phyloP scores from a whole-genome alignment of 2,888 invertebrate genomes.

The Pammene fasciana region DNA sequence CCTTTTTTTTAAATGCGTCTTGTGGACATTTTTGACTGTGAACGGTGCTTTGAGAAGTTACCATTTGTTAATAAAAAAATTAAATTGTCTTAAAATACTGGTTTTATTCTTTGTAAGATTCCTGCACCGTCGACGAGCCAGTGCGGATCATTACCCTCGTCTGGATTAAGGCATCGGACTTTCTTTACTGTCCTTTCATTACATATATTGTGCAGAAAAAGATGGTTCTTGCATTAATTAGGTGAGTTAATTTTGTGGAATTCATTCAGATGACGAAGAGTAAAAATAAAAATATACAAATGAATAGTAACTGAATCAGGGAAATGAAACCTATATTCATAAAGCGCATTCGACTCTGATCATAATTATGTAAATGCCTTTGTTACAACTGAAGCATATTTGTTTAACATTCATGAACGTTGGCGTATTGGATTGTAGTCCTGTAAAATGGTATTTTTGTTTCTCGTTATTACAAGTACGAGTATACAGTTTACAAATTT shows the following conservation, averaged over 20 bases:
- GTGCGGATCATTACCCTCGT: constrained; percentile 29
- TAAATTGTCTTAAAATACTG: constrained; percentile 2
- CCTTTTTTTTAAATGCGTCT: too few relatives aligned
- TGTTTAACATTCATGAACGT: constrained; percentile 18
- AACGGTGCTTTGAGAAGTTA: too few relatives aligned
- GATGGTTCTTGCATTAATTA: too few relatives aligned
- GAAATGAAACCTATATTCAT: background rate
- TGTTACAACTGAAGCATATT: constrained; percentile 24
- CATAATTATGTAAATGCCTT: constrained; percentile 26
- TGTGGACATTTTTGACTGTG: too few relatives aligned
- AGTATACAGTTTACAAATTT: constrained; percentile 1
- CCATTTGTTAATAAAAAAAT: too few relatives aligned
- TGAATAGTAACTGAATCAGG: background rate
- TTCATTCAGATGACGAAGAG: background rate
- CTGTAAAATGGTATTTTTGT: constrained; percentile 19
- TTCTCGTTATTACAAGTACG: constrained; percentile 1
- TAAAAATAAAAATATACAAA: background rate
- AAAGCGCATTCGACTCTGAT: constrained; percentile 15
- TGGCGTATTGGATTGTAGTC: constrained; percentile 11
- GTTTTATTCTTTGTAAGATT: background rate
- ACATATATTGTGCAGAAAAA: background rate
- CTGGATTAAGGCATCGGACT: constrained; percentile 22
- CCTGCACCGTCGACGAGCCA: constrained; percentile 6
- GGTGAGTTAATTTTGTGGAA: too few relatives aligned
- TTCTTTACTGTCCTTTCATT: constrained; percentile 9